Evolutionary conservation across 2,888 invertebrate genomes (phyloP), one percentile per base, ranked within the genome.

Genomic region (Copidosoma aretas): DNA sequence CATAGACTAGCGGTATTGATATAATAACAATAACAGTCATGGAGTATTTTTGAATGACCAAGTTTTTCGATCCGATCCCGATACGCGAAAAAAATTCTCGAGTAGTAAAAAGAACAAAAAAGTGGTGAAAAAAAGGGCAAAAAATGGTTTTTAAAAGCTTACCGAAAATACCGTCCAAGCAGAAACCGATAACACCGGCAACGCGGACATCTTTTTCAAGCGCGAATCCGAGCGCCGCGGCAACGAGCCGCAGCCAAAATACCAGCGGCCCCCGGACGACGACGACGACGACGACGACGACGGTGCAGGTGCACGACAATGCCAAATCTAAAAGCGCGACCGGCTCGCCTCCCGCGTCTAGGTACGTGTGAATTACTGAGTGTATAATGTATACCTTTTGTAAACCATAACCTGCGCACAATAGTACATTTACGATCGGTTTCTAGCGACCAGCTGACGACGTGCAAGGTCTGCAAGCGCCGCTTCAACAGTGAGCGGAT

Each of bases 401-500:
- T 8, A 32, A 32, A n/a, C n/a, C 32, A 32, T 32, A 32, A 32
- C 32, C 32, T 32, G 32, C 8, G 8, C 32, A 8, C 32, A 8
- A 32, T 32, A 3, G 32, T 5, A 8, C 32, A 32, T 5, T 32
- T 32, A 58, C 41, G 51, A 14, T 46, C 1, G 2, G n/a, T 19
- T 67, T 67, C 54, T 59, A 72, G 69, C 17, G 64, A 56, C 4
- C 15, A 49, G 10, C 32, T 70, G 61, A 84, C 81, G 0, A 79
- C 87, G 17, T 97, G 97, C 83, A 84, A 86, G 39, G 88, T 90
- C 71, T 97, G 97, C 83, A 90, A 91, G 0, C 88, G 97, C 0
- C 87, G 89, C 77, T 97, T 97, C 84, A 91, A 91, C 10, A 82
- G 88, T 21, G 97, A 97, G 80, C 88, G 97, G 1, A 85, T 96